These are phyloP conservation scores for Sarcophilus harrisii DNA, from an alignment of 2,797 vertebrate species.

Conservation along the genomic window DNA sequence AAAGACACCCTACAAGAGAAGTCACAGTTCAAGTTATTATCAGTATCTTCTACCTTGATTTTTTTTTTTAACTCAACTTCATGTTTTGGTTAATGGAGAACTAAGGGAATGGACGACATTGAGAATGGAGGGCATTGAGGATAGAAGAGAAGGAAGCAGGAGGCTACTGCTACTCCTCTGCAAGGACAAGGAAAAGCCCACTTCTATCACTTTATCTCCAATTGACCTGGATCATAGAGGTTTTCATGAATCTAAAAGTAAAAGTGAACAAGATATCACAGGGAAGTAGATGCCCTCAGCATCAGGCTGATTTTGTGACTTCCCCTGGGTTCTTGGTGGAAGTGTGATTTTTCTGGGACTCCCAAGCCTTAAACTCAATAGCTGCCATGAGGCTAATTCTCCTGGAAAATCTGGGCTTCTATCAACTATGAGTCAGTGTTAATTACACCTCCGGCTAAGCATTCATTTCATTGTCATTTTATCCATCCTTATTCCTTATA, in stretches of 20 bases:
- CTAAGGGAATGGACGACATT: background rate
- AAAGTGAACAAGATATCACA: background rate
- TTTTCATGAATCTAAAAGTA: conserved; percentile 30
- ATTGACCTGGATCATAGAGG: background rate
- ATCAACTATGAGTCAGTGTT: conserved; percentile 32
- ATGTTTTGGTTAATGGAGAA: background rate
- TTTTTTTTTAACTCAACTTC: background rate
- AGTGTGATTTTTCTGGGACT: background rate
- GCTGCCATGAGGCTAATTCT: conserved; percentile 42
- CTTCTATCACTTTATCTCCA: background rate
- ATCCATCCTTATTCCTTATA: conserved; percentile 53
- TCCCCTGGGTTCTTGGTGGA: background rate
- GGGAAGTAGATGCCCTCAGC: background rate
- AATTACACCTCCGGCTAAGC: conserved; percentile 50
- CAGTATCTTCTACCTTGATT: background rate
- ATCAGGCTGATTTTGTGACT: background rate
- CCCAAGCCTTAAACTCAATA: background rate
- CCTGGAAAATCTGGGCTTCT: conserved; percentile 59
- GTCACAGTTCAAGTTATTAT: background rate
- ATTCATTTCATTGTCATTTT: conserved; percentile 59
- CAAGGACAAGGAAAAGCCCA: background rate
- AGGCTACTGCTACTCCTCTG: background rate
- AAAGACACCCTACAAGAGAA: background rate
- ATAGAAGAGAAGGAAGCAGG: background rate
- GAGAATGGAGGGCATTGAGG: background rate